Evolutionary conservation across 2,113 vertebrate species (phyloP).

Genomic region (Rutilus rutilus): DNA sequence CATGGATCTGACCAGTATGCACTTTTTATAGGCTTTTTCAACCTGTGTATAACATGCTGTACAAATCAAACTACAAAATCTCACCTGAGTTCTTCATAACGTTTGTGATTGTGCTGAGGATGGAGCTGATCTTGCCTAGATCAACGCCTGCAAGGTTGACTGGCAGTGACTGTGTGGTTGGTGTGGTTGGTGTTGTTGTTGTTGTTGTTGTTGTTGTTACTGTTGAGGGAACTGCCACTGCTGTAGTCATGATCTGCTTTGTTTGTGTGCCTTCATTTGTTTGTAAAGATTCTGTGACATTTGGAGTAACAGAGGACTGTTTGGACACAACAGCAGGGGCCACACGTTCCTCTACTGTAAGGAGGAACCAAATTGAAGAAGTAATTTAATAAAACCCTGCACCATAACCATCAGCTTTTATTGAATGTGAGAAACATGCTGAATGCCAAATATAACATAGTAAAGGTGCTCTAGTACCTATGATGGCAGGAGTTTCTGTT

Average conservation of each 20-base stretch:
- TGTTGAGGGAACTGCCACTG: conserved; percentile 40
- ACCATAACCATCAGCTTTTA: not conserved
- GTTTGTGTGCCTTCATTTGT: conserved; percentile 32
- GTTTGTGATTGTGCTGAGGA: conserved; percentile 89
- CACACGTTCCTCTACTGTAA: conserved; percentile 84
- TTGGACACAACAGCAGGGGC: conserved; percentile 62
- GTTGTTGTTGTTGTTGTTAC: too few relatives aligned
- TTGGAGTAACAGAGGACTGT: conserved; percentile 22
- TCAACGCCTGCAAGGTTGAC: conserved; percentile 84
- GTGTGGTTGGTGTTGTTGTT: not conserved
- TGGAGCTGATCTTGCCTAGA: conserved; percentile 93
- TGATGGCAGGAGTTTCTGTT: conserved; percentile 79
- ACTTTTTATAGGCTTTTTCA: not conserved
- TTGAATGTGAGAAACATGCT: not conserved
- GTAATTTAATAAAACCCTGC: not conserved
- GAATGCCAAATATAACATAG: not conserved
- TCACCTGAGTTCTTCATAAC: conserved; percentile 93
- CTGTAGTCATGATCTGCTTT: conserved; percentile 36
- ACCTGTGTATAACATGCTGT: not conserved
- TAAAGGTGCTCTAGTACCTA: conserved; percentile 74
- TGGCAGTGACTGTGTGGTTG: conserved; percentile 50
- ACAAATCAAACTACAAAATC: conserved; percentile 47
- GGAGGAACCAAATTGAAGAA: not conserved
- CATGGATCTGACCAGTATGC: not conserved
- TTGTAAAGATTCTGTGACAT: conserved; percentile 47